Conservation (phyloP, 2,797 vertebrate genomes). For the Bothrops alternatus region DNA sequence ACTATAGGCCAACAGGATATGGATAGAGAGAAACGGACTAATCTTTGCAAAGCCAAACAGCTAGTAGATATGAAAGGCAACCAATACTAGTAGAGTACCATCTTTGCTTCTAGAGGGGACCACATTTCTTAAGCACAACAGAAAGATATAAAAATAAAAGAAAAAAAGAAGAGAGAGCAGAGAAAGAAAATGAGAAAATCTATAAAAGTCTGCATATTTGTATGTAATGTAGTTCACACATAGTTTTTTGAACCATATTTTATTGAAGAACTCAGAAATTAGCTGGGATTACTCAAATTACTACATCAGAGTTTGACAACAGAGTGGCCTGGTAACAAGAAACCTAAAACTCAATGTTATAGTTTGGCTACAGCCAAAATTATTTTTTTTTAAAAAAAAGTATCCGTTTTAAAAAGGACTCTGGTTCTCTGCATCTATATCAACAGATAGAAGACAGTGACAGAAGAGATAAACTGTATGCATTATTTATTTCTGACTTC, state of each 20-base stretch:
- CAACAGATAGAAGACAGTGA: not conserved
- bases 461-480: not conserved
- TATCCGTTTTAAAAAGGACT: not conserved
- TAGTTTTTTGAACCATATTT: not conserved
- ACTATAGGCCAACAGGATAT: not conserved
- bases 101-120: not conserved
- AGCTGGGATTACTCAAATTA: not conserved
- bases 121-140: not conserved
- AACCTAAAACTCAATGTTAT: not conserved
- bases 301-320: not conserved
- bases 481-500: not conserved
- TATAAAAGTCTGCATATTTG: not conserved
- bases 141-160: not conserved
- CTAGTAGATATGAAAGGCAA: not conserved
- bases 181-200: not conserved
- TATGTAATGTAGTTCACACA: not conserved
- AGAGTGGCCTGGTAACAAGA: not conserved
- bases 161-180: not conserved
- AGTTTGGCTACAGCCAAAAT: not conserved
- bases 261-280: not conserved
- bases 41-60: not conserved
- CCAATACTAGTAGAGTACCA: not conserved
- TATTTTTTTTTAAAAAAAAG: not conserved
- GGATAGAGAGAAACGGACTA: not conserved
- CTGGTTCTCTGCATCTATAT: not conserved